These are phyloP conservation scores for Uropsilus gracilis DNA, from an alignment of 2,113 vertebrate genomes.

Conservation along the genomic window DNA sequence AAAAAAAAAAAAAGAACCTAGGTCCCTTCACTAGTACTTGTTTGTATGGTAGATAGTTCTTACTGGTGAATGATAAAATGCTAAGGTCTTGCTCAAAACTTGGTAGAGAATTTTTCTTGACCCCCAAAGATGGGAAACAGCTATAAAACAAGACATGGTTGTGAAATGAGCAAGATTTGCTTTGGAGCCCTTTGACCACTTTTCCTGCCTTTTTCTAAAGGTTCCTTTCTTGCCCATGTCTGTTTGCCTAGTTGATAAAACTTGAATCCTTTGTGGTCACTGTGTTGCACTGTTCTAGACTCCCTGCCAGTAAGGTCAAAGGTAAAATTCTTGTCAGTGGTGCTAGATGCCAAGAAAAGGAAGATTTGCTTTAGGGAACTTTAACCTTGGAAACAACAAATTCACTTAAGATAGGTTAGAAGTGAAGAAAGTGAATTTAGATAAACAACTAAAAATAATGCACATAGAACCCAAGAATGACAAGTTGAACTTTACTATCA, in stretches of 20 bases:
- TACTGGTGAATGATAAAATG: not conserved
- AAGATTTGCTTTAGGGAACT: no score
- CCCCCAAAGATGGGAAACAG: not conserved
- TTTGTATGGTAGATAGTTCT: not conserved
- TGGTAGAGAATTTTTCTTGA: not conserved
- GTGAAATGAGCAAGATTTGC: not conserved
- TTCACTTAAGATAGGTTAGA: no score
- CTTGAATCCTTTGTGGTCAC: not conserved
- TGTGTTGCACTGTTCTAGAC: not conserved
- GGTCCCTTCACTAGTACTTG: not conserved
- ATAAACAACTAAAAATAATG: not conserved
- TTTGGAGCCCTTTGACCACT: not conserved
- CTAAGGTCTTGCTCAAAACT: not conserved
- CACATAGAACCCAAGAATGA: not conserved
- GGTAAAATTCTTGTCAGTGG: not conserved
- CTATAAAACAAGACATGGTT: not conserved
- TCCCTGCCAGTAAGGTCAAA: not conserved
- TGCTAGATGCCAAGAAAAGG: not conserved
- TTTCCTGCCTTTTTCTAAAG: not conserved
- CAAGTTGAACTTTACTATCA: not conserved
- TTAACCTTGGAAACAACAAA: no score
- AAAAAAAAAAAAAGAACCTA: not conserved
- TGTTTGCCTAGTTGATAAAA: not conserved
- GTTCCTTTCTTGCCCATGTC: not conserved
- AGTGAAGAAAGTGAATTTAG: not conserved